Evolutionary conservation across 2,797 vertebrate species (phyloP).

Genomic region (Poeciliopsis presidionis): DNA sequence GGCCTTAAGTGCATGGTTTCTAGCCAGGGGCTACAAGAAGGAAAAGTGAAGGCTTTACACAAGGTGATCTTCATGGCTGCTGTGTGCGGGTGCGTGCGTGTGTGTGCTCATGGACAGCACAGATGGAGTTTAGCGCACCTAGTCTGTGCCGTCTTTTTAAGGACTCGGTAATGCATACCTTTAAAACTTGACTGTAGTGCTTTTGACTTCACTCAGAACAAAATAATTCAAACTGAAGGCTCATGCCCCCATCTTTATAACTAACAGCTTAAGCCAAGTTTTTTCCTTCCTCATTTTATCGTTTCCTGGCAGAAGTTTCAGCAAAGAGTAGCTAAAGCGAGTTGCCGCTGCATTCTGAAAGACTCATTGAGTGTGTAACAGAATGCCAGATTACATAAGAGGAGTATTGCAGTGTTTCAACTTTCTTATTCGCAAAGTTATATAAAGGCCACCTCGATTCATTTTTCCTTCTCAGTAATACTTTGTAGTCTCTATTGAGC

Average conservation of each 20-base stretch:
- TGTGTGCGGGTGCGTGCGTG: background rate
- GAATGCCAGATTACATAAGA: background rate
- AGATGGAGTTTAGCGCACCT: background rate
- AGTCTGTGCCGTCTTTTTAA: background rate
- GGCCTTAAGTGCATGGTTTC: no score
- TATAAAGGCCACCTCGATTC: background rate
- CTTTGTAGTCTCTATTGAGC: slow-evolving; percentile 4
- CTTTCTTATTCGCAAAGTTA: background rate
- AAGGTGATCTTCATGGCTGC: slow-evolving; percentile 3
- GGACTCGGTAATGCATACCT: background rate
- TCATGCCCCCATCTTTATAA: background rate
- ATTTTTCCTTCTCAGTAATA: background rate
- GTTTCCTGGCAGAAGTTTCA: background rate
- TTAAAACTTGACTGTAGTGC: slow-evolving; percentile 1
- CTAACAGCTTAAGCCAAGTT: background rate
- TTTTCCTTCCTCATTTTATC: background rate
- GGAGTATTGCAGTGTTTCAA: background rate
- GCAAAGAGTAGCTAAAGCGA: background rate
- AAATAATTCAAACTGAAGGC: background rate
- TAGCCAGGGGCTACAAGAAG: no score
- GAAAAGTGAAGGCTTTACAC: background rate
- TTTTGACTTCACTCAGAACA: background rate
- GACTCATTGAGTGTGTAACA: background rate
- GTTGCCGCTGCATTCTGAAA: background rate
- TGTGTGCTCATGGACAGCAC: background rate